A percentile compares a stretch with the other conserved stretches of the same genome.
phyloP scores from a whole-genome alignment of 1,140 invertebrate species.

The Harpegnathos saltator region DNA sequence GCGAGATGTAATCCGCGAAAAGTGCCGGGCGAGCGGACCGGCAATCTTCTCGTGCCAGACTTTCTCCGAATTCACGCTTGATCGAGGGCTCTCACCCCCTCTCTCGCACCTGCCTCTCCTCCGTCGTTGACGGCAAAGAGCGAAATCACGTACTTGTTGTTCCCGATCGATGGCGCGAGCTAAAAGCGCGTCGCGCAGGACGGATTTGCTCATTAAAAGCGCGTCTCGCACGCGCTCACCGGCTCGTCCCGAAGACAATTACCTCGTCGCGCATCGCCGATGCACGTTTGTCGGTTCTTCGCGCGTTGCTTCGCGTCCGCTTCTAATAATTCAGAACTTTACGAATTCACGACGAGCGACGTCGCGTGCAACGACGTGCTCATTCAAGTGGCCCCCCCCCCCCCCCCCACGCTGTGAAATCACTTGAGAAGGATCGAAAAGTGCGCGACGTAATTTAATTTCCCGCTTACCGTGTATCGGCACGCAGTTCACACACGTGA shows the following conservation, averaged over 20 bases:
- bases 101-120: no score
- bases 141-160: slow-evolving; percentile 57
- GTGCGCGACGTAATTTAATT: no score
- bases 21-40: slow-evolving; percentile 53
- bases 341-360: no score
- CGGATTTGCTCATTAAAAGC: slow-evolving; percentile 43
- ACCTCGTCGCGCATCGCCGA: neutral
- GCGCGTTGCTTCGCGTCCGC: neutral
- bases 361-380: no score
- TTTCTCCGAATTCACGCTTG: slow-evolving; percentile 56
- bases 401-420: no score
- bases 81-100: slow-evolving; percentile 27
- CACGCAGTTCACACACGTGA: neutral
- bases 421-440: no score
- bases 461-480: no score
- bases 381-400: no score
- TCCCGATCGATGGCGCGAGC: neutral
- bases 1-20: slow-evolving; percentile 71
- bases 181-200: slow-evolving; percentile 14
- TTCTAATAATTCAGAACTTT: neutral
- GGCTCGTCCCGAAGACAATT: slow-evolving; percentile 12
- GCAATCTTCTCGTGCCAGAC: slow-evolving; percentile 61
- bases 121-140: slow-evolving; percentile 32
- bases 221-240: neutral
- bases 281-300: neutral